Percentiles rank a stretch among this genome's conserved stretches.
Conservation (phyloP, 2,113 vertebrate genomes). For the Melanostigma gelatinosum region DNA sequence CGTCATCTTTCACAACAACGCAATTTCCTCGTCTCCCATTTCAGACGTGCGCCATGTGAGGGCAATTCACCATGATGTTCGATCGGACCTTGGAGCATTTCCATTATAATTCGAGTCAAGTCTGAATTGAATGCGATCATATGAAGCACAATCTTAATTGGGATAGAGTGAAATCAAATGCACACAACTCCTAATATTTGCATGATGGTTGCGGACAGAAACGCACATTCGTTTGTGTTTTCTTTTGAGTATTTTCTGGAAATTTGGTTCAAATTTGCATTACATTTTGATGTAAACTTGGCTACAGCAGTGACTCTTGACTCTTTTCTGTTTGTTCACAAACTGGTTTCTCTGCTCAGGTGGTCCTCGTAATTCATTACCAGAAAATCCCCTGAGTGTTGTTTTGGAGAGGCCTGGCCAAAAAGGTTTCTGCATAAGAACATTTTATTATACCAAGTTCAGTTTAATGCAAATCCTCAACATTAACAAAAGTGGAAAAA, state of each 20-base stretch:
- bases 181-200: neutral
- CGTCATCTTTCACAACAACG: neutral
- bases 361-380: neutral
- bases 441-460: conserved; percentile 1
- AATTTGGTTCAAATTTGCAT: neutral
- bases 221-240: neutral
- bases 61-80: neutral
- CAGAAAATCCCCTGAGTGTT: neutral
- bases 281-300: neutral
- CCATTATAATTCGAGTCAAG: neutral
- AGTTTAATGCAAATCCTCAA: conserved; percentile 5
- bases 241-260: neutral
- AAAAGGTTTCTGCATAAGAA: neutral
- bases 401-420: neutral
- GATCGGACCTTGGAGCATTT: neutral
- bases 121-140: neutral
- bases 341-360: neutral
- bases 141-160: too few species aligned
- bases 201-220: neutral
- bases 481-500: neutral
- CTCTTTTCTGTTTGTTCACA: neutral
- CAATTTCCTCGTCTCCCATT: neutral
- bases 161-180: neutral
- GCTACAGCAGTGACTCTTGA: neutral
- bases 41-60: neutral